Conservation (phyloP, 2,113 vertebrate species). For the Dascyllus trimaculatus region DNA sequence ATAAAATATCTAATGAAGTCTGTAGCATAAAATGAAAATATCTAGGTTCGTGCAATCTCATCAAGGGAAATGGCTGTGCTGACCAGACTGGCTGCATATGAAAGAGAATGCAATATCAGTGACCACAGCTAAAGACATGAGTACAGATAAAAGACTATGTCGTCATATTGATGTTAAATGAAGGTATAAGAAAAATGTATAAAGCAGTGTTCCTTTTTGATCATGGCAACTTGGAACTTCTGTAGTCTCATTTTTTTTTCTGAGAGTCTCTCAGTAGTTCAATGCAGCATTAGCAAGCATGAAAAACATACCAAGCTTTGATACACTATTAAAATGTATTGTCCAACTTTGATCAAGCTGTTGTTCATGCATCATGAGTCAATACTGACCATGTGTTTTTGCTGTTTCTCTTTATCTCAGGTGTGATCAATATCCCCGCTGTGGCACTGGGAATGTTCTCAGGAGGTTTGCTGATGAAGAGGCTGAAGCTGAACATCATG, state of each 20-base stretch:
- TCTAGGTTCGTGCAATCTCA: conserved; percentile 22
- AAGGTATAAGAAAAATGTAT: conserved; percentile 9
- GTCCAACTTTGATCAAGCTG: neutral
- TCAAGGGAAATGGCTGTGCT: conserved; percentile 36
- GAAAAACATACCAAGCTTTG: neutral
- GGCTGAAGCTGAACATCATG: conserved; percentile 89
- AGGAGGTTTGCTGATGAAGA: conserved; percentile 94
- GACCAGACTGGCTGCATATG: conserved; percentile 58
- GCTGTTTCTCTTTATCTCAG: conserved; percentile 71
- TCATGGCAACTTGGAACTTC: neutral
- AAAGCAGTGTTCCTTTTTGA: conserved; percentile 3
- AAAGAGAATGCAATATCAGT: conserved; percentile 71
- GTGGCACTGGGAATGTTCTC: conserved; percentile 92
- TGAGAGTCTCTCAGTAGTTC: neutral
- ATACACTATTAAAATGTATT: neutral
- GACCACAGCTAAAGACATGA: conserved; percentile 56
- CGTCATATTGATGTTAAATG: conserved; percentile 43
- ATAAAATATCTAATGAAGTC: conserved; percentile 59
- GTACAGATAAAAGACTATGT: conserved; percentile 59
- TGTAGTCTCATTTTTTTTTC: conserved; percentile 11
- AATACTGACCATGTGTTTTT: neutral
- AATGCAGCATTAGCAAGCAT: neutral
- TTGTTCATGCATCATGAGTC: no score
- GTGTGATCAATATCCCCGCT: conserved; percentile 91
- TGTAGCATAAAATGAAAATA: conserved; percentile 58